A percentile compares a stretch with the other conserved stretches of the same genome.
phyloP scores from a whole-genome alignment of 2,888 invertebrate species.

The Petrolisthes cinctipes region DNA sequence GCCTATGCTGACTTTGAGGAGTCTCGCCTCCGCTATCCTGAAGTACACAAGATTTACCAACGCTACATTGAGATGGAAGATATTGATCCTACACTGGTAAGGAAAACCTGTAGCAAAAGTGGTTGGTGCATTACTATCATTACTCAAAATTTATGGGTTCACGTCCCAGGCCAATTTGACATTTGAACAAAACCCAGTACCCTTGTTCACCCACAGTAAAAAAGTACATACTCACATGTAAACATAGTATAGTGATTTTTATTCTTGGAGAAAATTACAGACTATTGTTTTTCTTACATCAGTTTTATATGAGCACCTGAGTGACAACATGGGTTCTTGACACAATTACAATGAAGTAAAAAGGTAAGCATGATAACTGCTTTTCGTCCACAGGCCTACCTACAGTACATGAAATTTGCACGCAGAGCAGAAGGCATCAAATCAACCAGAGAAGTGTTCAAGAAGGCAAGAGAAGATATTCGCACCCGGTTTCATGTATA shows the following conservation, averaged over 20 bases:
- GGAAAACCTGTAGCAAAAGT: constrained; percentile 34
- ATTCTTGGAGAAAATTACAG: neutral
- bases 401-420: constrained; percentile 99
- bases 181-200: no score
- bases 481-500: constrained; percentile 90
- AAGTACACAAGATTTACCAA: constrained; percentile 95
- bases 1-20: constrained; percentile 99
- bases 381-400: constrained; percentile 79
- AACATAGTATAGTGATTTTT: no score
- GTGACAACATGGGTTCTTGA: no score
- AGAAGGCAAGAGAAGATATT: constrained; percentile 91
- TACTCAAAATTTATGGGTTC: no score
- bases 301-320: no score
- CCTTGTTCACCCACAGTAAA: no score
- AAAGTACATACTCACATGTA: no score
- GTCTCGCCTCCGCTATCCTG: constrained; percentile 93
- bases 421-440: constrained; percentile 97
- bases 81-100: constrained; percentile 93
- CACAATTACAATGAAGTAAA: neutral
- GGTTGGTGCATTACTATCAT: no score
- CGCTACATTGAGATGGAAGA: constrained; percentile 89
- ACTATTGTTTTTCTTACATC: neutral
- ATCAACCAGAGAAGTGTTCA: constrained; percentile 93
- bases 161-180: no score
- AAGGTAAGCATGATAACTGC: neutral